Evolutionary conservation across 2,113 vertebrate species (phyloP).

Genomic region (Thinocorus orbignyianus): DNA sequence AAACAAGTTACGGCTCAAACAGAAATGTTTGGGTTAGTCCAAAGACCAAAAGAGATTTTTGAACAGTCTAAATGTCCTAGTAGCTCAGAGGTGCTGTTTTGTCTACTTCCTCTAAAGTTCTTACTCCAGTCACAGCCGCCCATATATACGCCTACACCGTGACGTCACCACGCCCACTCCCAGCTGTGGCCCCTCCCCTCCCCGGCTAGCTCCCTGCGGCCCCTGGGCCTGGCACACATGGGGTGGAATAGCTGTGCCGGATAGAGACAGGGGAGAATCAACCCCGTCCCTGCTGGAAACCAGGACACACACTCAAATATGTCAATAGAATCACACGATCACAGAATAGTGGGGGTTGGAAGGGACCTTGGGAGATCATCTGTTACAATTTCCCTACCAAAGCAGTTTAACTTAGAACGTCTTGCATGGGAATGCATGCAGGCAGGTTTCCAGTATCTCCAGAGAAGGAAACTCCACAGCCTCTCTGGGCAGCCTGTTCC

Average conservation of each 20-base stretch:
- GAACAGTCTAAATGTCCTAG: background rate
- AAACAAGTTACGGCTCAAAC: background rate
- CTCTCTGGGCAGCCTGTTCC: background rate
- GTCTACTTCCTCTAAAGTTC: background rate
- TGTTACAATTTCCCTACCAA: background rate
- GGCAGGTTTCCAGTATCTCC: background rate
- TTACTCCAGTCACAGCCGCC: fast-evolving
- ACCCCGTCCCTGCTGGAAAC: too few species aligned
- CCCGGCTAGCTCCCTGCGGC: too few species aligned
- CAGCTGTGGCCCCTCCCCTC: too few species aligned
- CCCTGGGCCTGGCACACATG: too few species aligned
- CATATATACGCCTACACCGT: too few species aligned
- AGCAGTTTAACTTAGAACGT: background rate
- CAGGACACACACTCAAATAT: background rate
- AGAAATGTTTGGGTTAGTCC: background rate
- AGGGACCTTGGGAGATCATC: background rate
- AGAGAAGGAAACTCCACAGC: background rate
- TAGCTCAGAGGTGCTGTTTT: background rate
- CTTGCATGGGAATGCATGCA: background rate
- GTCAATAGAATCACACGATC: background rate
- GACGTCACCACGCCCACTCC: too few species aligned
- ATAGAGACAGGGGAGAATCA: too few species aligned
- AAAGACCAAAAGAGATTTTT: background rate
- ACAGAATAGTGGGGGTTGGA: background rate
- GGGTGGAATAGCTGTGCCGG: too few species aligned